Evolutionary conservation across 2,113 vertebrate species (phyloP).

Genomic region (Pan paniscus): DNA sequence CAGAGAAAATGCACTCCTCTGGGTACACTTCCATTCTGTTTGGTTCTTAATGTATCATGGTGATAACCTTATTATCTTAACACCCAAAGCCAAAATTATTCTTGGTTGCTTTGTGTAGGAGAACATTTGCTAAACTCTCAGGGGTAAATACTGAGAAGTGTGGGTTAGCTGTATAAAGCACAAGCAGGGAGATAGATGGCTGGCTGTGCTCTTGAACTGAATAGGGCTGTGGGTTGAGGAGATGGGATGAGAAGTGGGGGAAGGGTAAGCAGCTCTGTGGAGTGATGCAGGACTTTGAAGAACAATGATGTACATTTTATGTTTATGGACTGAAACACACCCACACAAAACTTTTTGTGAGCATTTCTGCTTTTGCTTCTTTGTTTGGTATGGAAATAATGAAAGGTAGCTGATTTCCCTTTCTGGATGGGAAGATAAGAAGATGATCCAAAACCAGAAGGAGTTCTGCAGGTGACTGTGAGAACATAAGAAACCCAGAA

Average conservation of each 20-base stretch:
- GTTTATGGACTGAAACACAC: neutral
- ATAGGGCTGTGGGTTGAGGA: neutral
- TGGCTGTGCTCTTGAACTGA: neutral
- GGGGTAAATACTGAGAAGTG: neutral
- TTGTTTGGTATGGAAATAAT: neutral
- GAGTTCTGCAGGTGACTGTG: neutral
- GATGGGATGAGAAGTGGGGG: neutral
- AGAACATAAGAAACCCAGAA: neutral
- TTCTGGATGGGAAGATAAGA: neutral
- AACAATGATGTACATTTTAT: neutral
- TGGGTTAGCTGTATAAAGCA: neutral
- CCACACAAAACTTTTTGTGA: neutral
- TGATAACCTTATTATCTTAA: neutral
- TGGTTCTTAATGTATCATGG: neutral
- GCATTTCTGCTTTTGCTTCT: neutral
- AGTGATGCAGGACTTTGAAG: neutral
- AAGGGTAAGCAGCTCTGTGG: neutral
- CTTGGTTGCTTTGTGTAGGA: neutral
- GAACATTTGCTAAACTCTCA: neutral
- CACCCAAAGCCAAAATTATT: conserved; percentile 5
- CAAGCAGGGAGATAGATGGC: neutral
- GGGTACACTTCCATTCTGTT: neutral
- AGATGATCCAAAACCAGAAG: neutral
- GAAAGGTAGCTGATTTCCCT: neutral
- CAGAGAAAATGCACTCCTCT: neutral